Conservation (phyloP, 2,113 vertebrate species). For the Ptilonorhynchus violaceus region DNA sequence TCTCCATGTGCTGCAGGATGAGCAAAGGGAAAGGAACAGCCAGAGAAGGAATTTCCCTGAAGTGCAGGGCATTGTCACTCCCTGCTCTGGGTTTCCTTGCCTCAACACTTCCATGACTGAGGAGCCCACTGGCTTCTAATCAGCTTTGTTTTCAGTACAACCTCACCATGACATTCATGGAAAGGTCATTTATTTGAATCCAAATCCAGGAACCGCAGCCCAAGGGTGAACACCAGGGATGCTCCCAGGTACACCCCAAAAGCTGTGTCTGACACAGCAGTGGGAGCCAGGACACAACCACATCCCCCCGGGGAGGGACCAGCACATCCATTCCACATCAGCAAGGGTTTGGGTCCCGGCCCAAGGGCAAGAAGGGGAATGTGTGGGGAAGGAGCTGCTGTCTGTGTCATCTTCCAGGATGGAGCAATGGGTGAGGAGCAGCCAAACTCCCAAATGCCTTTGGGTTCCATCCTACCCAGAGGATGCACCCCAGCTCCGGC, state of each 20-base stretch:
- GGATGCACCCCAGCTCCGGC: background rate
- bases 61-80: background rate
- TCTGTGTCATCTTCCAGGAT: background rate
- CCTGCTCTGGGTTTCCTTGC: background rate
- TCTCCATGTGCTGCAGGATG: accelerated
- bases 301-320: background rate
- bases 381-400: background rate
- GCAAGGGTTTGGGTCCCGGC: background rate
- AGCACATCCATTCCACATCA: background rate
- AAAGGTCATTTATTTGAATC: background rate
- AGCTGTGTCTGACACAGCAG: background rate
- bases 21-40: background rate
- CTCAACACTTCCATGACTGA: background rate
- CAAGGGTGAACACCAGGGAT: background rate
- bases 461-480: background rate
- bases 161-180: accelerated
- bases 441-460: background rate
- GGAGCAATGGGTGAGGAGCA: background rate
- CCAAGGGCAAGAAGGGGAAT: background rate
- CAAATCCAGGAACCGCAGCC: accelerated
- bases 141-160: background rate
- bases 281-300: background rate
- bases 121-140: background rate
- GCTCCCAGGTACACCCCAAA: background rate
- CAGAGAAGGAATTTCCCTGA: background rate